Evolutionary conservation across 2,888 invertebrate genomes (phyloP).

Genomic region (Tribolium freemani): DNA sequence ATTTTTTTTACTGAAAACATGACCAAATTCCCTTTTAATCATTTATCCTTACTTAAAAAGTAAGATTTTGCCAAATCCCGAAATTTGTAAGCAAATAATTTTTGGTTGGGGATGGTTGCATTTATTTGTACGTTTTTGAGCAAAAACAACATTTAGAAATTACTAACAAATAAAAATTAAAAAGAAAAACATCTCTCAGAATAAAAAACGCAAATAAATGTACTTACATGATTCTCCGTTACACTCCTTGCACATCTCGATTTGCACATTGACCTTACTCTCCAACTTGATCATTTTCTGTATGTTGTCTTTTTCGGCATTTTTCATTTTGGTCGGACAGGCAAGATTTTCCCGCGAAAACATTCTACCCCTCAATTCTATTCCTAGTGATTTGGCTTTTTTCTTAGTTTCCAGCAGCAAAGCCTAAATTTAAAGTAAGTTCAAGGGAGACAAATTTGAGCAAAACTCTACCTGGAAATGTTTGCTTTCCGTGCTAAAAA

Average conservation of each 20-base stretch:
- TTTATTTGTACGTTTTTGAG: too few species aligned
- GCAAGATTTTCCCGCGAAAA: slow-evolving; percentile 59
- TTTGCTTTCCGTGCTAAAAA: slow-evolving; percentile 73
- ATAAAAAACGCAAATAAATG: too few species aligned
- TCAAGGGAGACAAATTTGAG: background rate
- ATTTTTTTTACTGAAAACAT: too few species aligned
- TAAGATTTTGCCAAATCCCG: too few species aligned
- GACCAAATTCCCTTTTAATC: too few species aligned
- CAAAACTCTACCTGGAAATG: slow-evolving; percentile 77
- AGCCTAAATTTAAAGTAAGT: slow-evolving; percentile 64
- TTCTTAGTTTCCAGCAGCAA: slow-evolving; percentile 83
- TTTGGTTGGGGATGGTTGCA: too few species aligned
- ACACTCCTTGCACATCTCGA: slow-evolving; percentile 58
- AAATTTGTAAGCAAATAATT: too few species aligned
- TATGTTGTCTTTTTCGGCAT: slow-evolving; percentile 66
- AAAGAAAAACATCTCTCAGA: too few species aligned
- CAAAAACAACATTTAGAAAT: too few species aligned
- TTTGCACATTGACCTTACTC: slow-evolving; percentile 63
- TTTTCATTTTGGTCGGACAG: slow-evolving; percentile 57
- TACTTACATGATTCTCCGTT: slow-evolving; percentile 56
- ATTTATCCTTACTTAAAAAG: too few species aligned
- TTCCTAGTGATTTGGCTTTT: slow-evolving; percentile 80
- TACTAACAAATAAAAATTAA: too few species aligned
- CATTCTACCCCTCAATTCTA: slow-evolving; percentile 73
- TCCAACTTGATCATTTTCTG: slow-evolving; percentile 66